A percentile compares a stretch with the other conserved stretches of the same genome.
phyloP scores from a whole-genome alignment of 64 coral and sea anemone genomes.

The Stylophora pistillata region DNA sequence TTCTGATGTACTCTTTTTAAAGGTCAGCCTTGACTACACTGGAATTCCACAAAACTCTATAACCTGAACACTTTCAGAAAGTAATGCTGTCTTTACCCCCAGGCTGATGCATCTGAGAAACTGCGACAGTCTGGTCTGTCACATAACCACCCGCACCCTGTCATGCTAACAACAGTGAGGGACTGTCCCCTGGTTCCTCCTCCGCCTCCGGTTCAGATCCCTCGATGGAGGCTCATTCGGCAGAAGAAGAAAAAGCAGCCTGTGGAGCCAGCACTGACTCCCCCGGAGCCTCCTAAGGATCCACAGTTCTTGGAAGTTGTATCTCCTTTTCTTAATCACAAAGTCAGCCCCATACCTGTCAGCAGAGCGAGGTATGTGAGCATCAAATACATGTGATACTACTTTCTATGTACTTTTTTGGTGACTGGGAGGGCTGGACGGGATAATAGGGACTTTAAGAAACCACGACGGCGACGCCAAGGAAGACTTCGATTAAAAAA shows the following conservation, averaged over 20 bases:
- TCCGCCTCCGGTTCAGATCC: slow-evolving; percentile 90
- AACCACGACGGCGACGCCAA: no score
- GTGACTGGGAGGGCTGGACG: no score
- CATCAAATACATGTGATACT: neutral
- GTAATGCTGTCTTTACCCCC: neutral
- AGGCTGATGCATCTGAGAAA: slow-evolving; percentile 99
- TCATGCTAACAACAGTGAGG: slow-evolving; percentile 82
- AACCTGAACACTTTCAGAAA: neutral
- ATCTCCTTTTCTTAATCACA: slow-evolving; percentile 93
- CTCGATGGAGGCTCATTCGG: slow-evolving; percentile 96
- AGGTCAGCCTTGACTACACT: no score
- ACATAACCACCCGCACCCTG: slow-evolving; percentile 90
- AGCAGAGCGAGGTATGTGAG: slow-evolving; percentile 81
- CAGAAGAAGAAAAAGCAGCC: slow-evolving; percentile 98
- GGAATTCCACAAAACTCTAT: no score
- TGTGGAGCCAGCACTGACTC: slow-evolving; percentile 71
- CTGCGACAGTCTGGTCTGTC: slow-evolving; percentile 93
- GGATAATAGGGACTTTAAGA: no score
- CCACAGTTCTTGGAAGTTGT: slow-evolving; percentile 95
- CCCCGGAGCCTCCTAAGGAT: slow-evolving; percentile 85
- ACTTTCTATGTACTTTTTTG: no score
- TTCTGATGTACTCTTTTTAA: no score
- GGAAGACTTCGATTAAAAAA: no score
- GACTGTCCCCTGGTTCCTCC: slow-evolving; percentile 94
- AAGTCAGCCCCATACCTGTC: slow-evolving; percentile 95